Evolutionary conservation across 2,797 vertebrate genomes (phyloP).

Genomic region (Sparus aurata): DNA sequence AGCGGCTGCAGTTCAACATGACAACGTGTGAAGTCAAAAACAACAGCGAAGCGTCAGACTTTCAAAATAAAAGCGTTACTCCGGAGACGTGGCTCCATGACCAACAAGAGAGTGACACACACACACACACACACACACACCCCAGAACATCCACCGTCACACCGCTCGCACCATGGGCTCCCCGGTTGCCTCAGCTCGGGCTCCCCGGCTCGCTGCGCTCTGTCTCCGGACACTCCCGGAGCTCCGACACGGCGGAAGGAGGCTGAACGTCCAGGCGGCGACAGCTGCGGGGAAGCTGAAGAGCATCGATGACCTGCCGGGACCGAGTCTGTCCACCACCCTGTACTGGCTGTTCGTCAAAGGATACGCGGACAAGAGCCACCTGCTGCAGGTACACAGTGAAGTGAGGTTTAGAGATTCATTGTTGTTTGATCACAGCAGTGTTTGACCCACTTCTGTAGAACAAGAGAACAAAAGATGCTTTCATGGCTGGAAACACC

Average conservation of each 20-base stretch:
- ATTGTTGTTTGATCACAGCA: no score
- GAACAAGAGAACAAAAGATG: no score
- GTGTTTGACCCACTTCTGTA: no score
- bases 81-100: not conserved
- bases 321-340: conserved; percentile 73
- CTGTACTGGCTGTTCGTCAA: conserved; percentile 83
- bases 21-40: not conserved
- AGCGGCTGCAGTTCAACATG: not conserved
- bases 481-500: no score
- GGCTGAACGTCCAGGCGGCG: conserved; percentile 47
- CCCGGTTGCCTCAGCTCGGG: not conserved
- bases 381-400: conserved; percentile 74
- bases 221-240: accelerated
- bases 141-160: no score
- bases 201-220: conserved; percentile 14
- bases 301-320: conserved; percentile 81
- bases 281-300: conserved; percentile 52
- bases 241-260: not conserved
- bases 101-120: not conserved
- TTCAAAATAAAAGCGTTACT: not conserved
- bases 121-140: not conserved
- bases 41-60: no score
- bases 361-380: conserved; percentile 81
- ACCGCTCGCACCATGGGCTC: conserved; percentile 27
- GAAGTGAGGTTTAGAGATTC: no score